These are phyloP conservation scores for Strix aluco DNA, from an alignment of 2,113 vertebrate genomes.

Conservation along the genomic window DNA sequence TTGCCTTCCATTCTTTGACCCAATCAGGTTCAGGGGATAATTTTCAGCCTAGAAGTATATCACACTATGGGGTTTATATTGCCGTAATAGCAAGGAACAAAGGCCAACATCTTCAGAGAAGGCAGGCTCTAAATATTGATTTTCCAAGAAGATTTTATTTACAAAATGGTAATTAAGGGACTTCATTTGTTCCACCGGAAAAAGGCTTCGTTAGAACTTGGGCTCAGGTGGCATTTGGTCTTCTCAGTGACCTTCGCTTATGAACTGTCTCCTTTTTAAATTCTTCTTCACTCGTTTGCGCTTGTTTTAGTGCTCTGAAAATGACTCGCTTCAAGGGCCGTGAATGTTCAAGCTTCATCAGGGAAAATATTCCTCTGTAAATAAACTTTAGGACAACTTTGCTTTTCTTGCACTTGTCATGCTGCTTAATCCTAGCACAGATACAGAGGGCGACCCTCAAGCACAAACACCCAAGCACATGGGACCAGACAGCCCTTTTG, in stretches of 20 bases:
- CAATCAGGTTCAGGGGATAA: neutral
- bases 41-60: conserved; percentile 46
- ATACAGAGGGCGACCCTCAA: neutral
- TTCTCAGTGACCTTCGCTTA: neutral
- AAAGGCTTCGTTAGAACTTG: neutral
- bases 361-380: neutral
- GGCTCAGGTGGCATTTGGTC: conserved; percentile 35
- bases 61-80: neutral
- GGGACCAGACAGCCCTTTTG: neutral
- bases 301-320: neutral
- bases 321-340: neutral
- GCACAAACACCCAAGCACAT: neutral
- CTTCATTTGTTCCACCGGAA: conserved; percentile 1
- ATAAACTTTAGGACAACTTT: neutral
- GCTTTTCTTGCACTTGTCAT: neutral
- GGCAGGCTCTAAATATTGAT: conserved; percentile 55
- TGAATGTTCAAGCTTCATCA: neutral
- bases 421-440: neutral
- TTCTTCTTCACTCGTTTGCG: neutral
- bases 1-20: conserved; percentile 16
- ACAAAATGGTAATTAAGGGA: conserved; percentile 63
- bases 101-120: conserved; percentile 10
- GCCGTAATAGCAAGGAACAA: conserved; percentile 8
- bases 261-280: neutral
- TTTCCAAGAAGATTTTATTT: conserved; percentile 60